A percentile compares a stretch with the other conserved stretches of the same genome.
phyloP scores from a whole-genome alignment of 2,797 vertebrate genomes.

The Aselliscus stoliczkanus region DNA sequence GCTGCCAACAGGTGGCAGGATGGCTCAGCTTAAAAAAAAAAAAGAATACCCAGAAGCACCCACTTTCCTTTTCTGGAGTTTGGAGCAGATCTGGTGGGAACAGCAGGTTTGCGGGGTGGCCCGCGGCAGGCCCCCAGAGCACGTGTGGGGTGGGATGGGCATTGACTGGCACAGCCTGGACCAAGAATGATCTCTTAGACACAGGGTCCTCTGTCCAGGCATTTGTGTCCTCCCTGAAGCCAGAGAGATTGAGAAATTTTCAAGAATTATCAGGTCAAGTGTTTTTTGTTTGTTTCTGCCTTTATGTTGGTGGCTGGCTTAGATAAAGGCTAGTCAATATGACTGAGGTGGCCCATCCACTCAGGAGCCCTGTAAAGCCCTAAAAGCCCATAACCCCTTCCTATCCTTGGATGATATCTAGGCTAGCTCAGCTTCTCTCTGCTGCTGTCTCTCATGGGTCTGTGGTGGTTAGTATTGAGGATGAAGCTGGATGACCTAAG shows the following conservation, averaged over 20 bases:
- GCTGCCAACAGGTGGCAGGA: too few relatives aligned
- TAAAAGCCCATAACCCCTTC: too few relatives aligned
- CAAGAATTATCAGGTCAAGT: not conserved
- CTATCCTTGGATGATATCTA: not conserved
- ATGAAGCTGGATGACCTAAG: too few relatives aligned
- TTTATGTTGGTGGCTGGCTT: not conserved
- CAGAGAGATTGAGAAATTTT: not conserved
- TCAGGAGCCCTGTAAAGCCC: not conserved
- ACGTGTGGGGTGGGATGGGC: too few relatives aligned
- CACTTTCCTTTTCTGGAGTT: not conserved
- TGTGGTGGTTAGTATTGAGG: not conserved
- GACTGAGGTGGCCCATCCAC: rapidly evolving
- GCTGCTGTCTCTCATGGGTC: not conserved
- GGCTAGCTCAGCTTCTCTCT: not conserved
- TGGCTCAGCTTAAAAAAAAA: too few relatives aligned
- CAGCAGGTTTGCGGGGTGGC: too few relatives aligned
- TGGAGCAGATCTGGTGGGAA: not conserved
- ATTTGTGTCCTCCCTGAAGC: not conserved
- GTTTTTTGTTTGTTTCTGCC: not conserved
- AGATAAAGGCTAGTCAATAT: not conserved
- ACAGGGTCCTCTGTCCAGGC: not conserved
- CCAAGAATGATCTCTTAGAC: not conserved
- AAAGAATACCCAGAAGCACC: not conserved
- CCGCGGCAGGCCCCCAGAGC: not conserved
- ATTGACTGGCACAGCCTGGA: not conserved